These are phyloP conservation scores for Apteryx owenii DNA, from an alignment of 2,113 vertebrate species.

Conservation along the genomic window DNA sequence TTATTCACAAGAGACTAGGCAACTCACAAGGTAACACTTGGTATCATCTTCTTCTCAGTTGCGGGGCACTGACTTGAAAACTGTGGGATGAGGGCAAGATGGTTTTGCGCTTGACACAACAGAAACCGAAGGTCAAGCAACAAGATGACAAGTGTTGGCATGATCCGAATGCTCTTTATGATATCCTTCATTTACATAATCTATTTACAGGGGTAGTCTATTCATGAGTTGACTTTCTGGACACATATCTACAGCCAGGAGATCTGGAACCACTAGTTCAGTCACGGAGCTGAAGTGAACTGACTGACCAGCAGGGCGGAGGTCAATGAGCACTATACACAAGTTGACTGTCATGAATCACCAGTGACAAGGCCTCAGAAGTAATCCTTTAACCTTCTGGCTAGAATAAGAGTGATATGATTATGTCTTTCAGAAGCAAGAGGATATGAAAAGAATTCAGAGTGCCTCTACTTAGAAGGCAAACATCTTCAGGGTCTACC, in stretches of 20 bases:
- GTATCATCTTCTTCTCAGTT: neutral
- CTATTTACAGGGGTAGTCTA: neutral
- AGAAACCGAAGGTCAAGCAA: neutral
- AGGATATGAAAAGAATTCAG: neutral
- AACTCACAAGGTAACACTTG: neutral
- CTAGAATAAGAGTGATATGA: neutral
- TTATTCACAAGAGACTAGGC: neutral
- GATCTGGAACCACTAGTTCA: neutral
- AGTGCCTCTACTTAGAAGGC: neutral
- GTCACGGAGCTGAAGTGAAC: rapidly evolving
- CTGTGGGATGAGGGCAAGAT: neutral
- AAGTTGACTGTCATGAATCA: neutral
- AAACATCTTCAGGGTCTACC: neutral
- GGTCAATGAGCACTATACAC: rapidly evolving
- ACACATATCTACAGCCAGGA: neutral
- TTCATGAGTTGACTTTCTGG: neutral
- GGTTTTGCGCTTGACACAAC: neutral
- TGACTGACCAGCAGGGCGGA: neutral
- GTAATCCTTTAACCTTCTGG: neutral
- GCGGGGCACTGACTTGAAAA: neutral
- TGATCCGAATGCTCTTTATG: neutral
- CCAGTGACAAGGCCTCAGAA: neutral
- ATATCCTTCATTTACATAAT: neutral
- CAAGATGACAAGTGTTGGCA: neutral
- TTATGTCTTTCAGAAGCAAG: neutral